phyloP scores from a whole-genome alignment of 35 echinoderm and acorn worm species.

The Ptychodera flava region DNA sequence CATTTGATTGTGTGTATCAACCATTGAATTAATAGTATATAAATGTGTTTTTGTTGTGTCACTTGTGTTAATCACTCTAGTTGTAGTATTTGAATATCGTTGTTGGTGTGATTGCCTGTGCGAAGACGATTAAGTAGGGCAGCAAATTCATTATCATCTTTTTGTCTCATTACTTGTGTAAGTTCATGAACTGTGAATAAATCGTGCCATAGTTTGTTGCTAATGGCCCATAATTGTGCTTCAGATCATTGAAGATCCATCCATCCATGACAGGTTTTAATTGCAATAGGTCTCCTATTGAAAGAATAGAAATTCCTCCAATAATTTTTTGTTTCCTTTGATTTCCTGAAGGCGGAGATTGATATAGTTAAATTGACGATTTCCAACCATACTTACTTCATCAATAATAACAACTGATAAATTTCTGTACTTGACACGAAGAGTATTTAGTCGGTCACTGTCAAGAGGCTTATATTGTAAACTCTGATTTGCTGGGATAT shows the following conservation, averaged over 20 bases:
- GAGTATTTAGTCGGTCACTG: constrained; percentile 13
- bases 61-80: neutral
- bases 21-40: constrained; percentile 8
- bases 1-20: constrained; percentile 12
- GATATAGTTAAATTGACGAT: constrained; percentile 20
- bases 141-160: constrained; percentile 16
- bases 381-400: constrained; percentile 44
- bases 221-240: constrained; percentile 12
- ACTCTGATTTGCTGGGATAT: neutral
- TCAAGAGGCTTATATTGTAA: constrained; percentile 4
- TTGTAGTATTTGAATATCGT: constrained; percentile 16
- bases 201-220: constrained; percentile 12
- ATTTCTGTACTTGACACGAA: neutral
- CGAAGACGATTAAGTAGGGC: constrained; percentile 19
- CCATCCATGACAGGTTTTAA: too few relatives aligned
- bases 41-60: neutral
- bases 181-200: constrained; percentile 25
- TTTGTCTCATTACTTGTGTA: constrained; percentile 21
- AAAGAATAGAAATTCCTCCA: constrained; percentile 14
- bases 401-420: constrained; percentile 23
- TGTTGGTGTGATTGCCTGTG: constrained; percentile 12
- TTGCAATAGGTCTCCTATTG: constrained; percentile 30
- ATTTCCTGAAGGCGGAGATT: too few relatives aligned
- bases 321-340: too few relatives aligned
- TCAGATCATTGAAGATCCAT: too few relatives aligned